Percentiles rank a stretch among this genome's conserved stretches.
Evolutionary conservation across 2,113 vertebrate species (phyloP).

Genomic region (Heterotilapia buettikoferi): DNA sequence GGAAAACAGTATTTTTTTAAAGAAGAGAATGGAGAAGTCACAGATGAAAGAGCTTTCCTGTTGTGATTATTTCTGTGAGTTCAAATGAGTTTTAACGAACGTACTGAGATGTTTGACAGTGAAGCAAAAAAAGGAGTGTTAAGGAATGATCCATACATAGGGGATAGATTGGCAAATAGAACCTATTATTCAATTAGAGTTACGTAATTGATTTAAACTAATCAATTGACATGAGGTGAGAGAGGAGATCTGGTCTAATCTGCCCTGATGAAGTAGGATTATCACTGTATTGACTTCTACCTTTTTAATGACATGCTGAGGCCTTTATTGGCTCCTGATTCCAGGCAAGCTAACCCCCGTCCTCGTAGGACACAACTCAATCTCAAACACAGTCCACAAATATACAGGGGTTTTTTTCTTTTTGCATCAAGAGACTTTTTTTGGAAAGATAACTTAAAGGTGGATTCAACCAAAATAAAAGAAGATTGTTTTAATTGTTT

Average conservation of each 20-base stretch:
- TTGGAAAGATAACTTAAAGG: background rate
- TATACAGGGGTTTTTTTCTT: rapidly evolving
- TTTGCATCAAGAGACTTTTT: background rate
- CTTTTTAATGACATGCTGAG: slow-evolving; percentile 34
- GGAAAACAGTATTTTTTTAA: slow-evolving; percentile 46
- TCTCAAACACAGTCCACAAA: background rate
- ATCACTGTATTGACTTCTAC: slow-evolving; percentile 44
- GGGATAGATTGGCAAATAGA: background rate
- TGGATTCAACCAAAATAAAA: background rate
- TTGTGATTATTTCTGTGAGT: background rate
- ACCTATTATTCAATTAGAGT: slow-evolving; percentile 54
- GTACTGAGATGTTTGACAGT: background rate
- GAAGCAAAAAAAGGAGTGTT: background rate
- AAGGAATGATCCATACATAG: background rate
- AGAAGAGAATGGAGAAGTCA: background rate
- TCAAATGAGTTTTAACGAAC: background rate
- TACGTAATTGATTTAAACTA: slow-evolving; percentile 45
- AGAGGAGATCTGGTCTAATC: slow-evolving; percentile 49
- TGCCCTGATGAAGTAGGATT: slow-evolving; percentile 65
- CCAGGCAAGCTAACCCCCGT: background rate
- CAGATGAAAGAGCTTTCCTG: background rate
- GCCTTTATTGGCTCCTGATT: slow-evolving; percentile 33
- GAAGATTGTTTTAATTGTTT: background rate
- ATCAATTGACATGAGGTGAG: slow-evolving; percentile 57
- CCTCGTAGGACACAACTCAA: background rate